Evolutionary conservation across 1,140 invertebrate species (phyloP).

Genomic region (Dendroctonus ponderosae): DNA sequence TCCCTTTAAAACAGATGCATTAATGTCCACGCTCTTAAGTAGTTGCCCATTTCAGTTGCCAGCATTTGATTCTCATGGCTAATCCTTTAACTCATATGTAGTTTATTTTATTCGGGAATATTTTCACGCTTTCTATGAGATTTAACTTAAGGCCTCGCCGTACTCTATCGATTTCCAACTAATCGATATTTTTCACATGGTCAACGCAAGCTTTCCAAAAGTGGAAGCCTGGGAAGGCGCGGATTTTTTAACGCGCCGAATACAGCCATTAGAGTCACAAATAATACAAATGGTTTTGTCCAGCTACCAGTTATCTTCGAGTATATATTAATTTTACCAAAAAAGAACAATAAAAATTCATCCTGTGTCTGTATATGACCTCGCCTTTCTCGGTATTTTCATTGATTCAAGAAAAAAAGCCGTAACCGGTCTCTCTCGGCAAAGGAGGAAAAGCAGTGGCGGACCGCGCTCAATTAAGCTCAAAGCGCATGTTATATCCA

Average conservation of each 20-base stretch:
- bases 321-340: conserved; percentile 19
- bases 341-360: conserved; percentile 17
- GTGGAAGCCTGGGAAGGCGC: no score
- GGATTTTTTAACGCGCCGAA: no score
- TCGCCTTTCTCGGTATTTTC: conserved; percentile 31
- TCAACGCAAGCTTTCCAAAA: no score
- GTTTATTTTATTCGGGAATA: no score
- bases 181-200: no score
- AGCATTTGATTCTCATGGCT: no score
- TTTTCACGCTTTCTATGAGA: no score
- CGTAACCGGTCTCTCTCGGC: conserved; percentile 30
- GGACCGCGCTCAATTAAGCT: conserved; percentile 6
- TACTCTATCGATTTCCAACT: no score
- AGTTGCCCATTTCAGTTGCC: no score
- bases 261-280: background rate
- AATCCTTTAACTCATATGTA: no score
- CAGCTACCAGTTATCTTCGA: conserved; percentile 15
- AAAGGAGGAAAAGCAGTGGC: conserved; percentile 22
- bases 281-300: conserved; percentile 1
- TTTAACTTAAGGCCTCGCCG: no score
- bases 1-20: conserved; percentile 2
- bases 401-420: conserved; percentile 32
- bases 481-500: no score
- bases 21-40: background rate
- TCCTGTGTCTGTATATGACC: conserved; percentile 28